Percentiles rank a stretch among this genome's conserved stretches.
Conservation (phyloP, 2,888 invertebrate genomes). For the Acrocyrtus sp. region DNA sequence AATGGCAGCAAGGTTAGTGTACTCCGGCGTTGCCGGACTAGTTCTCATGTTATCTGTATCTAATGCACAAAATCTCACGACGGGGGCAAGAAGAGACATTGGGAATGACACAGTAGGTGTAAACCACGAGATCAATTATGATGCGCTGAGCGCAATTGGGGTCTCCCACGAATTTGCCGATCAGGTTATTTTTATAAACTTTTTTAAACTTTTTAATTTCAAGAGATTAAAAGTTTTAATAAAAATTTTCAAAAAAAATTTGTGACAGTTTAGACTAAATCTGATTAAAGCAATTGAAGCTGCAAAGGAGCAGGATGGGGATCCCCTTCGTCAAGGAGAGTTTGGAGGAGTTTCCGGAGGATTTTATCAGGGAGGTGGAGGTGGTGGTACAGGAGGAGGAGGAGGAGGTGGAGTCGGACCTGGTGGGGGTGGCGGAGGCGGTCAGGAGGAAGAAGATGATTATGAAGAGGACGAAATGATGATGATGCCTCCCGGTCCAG, state of each 20-base stretch:
- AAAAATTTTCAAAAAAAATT: no score
- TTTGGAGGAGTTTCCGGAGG: constrained; percentile 38
- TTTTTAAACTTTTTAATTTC: neutral
- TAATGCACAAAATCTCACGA: neutral
- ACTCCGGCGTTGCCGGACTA: no score
- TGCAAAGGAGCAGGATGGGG: constrained; percentile 8
- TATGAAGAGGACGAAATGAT: constrained; percentile 28
- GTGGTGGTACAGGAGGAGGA: constrained; percentile 14
- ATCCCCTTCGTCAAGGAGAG: constrained; percentile 24
- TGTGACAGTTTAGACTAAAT: constrained; percentile 38
- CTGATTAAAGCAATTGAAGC: constrained; percentile 42
- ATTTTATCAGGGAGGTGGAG: constrained; percentile 32
- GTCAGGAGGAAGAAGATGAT: constrained; percentile 27
- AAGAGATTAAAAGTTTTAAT: no score
- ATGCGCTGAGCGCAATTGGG: constrained; percentile 23
- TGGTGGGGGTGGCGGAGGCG: constrained; percentile 9
- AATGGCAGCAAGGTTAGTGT: no score
- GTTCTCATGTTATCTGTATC: no score
- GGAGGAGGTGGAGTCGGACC: constrained; percentile 14
- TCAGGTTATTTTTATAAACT: constrained; percentile 10
- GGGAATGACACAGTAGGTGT: neutral
- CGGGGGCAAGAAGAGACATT: neutral
- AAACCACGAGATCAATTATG: constrained; percentile 25
- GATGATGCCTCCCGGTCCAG: constrained; percentile 27
- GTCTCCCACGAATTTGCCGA: constrained; percentile 29